A percentile compares a stretch with the other conserved stretches of the same genome.
Conservation (phyloP, 2,113 vertebrate species). For the Campylomormyrus tamandua region DNA sequence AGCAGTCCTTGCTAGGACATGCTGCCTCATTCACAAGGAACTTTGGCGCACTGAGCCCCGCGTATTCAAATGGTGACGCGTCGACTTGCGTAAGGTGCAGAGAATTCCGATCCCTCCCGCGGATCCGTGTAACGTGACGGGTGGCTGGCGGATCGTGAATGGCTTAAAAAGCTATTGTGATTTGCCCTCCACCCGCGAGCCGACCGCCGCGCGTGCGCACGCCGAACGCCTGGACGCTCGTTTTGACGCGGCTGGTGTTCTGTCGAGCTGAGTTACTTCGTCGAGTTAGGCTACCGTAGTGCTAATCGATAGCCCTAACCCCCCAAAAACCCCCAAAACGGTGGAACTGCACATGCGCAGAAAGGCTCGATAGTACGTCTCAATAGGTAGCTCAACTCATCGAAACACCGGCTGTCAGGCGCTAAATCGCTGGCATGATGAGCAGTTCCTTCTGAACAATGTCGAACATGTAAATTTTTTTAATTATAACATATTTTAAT, state of each 20-base stretch:
- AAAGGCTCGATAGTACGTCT: no score
- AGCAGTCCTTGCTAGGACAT: background rate
- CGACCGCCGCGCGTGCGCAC: background rate
- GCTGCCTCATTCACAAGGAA: background rate
- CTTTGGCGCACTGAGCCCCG: background rate
- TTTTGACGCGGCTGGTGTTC: background rate
- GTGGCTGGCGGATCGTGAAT: background rate
- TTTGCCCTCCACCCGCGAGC: background rate
- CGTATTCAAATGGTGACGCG: constrained; percentile 42
- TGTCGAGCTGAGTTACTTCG: no score
- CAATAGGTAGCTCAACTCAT: no score
- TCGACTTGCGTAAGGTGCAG: constrained; percentile 30
- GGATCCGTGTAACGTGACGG: background rate
- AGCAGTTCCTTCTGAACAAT: background rate
- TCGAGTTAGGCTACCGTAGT: no score
- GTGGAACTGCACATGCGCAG: no score
- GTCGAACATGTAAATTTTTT: background rate
- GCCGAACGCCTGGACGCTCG: background rate
- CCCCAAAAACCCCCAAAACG: no score
- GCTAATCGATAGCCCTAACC: no score
- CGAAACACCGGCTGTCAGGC: background rate
- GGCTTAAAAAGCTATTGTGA: background rate
- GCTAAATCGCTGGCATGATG: background rate
- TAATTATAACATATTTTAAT: background rate
- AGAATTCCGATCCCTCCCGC: background rate